Base-by-base conservation (phyloP, 1,140 invertebrate genomes). In the Drosophila bipectinata region DNA sequence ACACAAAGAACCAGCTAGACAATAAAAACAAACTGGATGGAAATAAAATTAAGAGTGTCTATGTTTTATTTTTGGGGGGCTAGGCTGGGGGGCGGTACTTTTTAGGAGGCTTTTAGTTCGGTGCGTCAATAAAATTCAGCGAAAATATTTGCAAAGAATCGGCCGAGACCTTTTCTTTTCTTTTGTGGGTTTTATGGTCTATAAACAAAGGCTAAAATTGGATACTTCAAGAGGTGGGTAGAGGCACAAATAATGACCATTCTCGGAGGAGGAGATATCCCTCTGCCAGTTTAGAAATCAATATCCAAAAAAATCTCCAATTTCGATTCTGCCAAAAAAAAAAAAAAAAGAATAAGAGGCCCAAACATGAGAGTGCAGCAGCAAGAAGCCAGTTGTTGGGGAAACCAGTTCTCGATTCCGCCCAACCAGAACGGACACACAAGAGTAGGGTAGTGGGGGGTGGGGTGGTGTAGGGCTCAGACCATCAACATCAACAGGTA, bases 401-500 rank as follows among this genome's bases (percentile, higher is more conserved):
- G 61, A 85, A 85, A 85, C 81, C 81, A 87, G 81, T 85, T 85
- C 14, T 59, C 49, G 63, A 71, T 53, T 87, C 82, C 82, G 69
- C 44, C 68, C 74, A 48, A 59, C 52, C 56, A 71, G 64, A 78
- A 63, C 57, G 66, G 63, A 34, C 32, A 24, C 26, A 62, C 34
- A 26, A 28, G 48, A 37, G 21, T 15, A 26, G 15, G n/a, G 44
- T 10, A 73, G 62, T 12, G 55, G 51, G 12, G 18, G 37, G n/a
- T 44, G 41, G 41, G 48, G 18, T 18, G 18, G 47, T 30, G 72
- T 57, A 73, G 62, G 63, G 52, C 77, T 6, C 26, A 28, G 26
- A 28, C 26, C 66, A 74, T 82, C 82, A 81, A 85, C 81, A 83
- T 83, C 81, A 85, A 85, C 81, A 85, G 81, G 81, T 85, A 85